Evolutionary conservation across 2,888 invertebrate species (phyloP).

Genomic region (Desoria tigrina): DNA sequence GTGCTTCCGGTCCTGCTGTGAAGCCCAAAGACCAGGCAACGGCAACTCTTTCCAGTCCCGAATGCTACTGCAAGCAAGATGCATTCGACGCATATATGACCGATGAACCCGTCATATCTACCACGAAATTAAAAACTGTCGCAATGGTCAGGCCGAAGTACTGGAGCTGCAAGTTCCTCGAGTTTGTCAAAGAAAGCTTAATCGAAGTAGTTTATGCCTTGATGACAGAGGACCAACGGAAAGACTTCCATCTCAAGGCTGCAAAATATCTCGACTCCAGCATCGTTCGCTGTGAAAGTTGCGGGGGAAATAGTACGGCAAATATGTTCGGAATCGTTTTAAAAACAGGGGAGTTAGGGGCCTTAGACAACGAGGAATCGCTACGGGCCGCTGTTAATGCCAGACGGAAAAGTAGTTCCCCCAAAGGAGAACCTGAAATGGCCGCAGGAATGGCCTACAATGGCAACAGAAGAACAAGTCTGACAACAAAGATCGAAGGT

Average conservation of each 20-base stretch:
- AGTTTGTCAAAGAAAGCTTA: conserved; percentile 50
- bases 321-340: conserved; percentile 45
- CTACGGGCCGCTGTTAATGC: conserved; percentile 1
- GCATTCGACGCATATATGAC: not conserved
- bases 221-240: conserved; percentile 46
- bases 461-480: conserved; percentile 19
- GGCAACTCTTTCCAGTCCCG: conserved; percentile 26
- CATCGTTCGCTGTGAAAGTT: conserved; percentile 37
- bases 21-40: conserved; percentile 26
- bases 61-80: conserved; percentile 35
- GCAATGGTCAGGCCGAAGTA: conserved; percentile 26
- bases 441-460: not conserved
- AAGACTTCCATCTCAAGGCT: conserved; percentile 49
- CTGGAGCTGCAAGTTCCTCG: conserved; percentile 44
- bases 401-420: not conserved
- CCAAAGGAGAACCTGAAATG: not conserved
- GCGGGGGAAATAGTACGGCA: conserved; percentile 42
- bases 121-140: not conserved
- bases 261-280: conserved; percentile 47
- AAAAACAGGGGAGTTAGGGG: conserved; percentile 24
- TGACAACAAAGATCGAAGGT: conserved; percentile 36
- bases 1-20: conserved; percentile 30
- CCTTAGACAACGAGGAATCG: conserved; percentile 16
- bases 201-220: conserved; percentile 48
- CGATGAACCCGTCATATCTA: not conserved